Percentiles rank a stretch among this genome's conserved stretches.
Evolutionary conservation across 2,888 invertebrate species (phyloP).

Genomic region (Sycophila texana): DNA sequence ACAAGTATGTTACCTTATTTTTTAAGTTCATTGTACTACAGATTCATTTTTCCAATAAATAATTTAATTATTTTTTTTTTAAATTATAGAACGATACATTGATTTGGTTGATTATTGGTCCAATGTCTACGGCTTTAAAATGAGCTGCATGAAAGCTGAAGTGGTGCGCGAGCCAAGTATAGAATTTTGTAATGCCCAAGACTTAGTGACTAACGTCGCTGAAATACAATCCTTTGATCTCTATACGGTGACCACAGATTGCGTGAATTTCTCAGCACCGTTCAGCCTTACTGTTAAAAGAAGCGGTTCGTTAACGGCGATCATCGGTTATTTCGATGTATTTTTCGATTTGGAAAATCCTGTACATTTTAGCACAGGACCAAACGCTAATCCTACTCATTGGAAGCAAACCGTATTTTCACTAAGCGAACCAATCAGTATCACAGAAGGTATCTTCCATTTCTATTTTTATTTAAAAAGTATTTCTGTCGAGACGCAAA

Average conservation of each 20-base stretch:
- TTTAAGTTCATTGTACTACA: neutral
- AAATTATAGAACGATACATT: constrained; percentile 80
- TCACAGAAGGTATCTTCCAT: constrained; percentile 79
- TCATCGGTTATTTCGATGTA: constrained; percentile 95
- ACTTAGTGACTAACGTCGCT: constrained; percentile 70
- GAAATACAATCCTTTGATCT: constrained; percentile 81
- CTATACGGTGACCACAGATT: constrained; percentile 83
- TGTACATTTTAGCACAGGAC: constrained; percentile 87
- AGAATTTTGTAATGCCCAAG: constrained; percentile 76
- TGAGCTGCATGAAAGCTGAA: constrained; percentile 92
- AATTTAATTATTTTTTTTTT: constrained; percentile 16
- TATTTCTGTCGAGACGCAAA: neutral
- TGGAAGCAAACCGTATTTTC: constrained; percentile 97
- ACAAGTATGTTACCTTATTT: constrained; percentile 74
- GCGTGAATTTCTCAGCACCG: constrained; percentile 83
- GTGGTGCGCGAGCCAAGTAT: constrained; percentile 88
- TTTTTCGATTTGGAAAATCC: constrained; percentile 85
- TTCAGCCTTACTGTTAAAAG: constrained; percentile 82
- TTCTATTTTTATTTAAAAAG: constrained; percentile 7
- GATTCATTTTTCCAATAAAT: neutral
- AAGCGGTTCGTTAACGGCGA: constrained; percentile 84
- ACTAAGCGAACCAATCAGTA: constrained; percentile 83
- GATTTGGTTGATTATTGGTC: constrained; percentile 91
- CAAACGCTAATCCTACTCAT: constrained; percentile 86
- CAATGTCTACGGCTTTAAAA: constrained; percentile 94